Evolutionary conservation across 2,113 vertebrate species (phyloP), one percentile per base, ranked within the genome.

Genomic region (Hippocampus comes): DNA sequence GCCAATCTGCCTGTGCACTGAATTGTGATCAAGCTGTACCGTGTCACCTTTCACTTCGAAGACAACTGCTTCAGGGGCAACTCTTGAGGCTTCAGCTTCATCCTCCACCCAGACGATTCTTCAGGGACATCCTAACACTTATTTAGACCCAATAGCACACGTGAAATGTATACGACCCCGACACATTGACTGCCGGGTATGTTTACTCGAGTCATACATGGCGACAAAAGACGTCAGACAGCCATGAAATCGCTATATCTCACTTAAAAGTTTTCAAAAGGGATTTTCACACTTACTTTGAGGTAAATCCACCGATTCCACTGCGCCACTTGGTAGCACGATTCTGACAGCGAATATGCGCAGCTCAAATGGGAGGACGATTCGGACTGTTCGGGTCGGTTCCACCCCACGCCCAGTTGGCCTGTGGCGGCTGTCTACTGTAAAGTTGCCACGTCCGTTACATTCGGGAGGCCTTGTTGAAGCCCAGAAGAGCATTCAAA

Each of bases 381-480:
- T 74, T 65, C 38, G 73, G 74, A 79, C 25, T 73, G 63, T 49
- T 75, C 71, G 77, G 80, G 76, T 80, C 43, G 56, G 68, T 63
- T 66, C 71, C 72, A 48, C 43, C 81, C 86, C 87, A 91, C 90
- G 86, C 90, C 90, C 87, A 83, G 87, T 89, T 81, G 27, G 86
- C 82, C 84, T 74, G 84, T 84, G 83, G 82, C 77, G 61, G 67
- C 75, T 75, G 80, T 67, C 83, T 73, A 63, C 87, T 77, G 83
- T 82, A 89, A 91, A 91, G 89, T 91, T 91, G 89, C 87, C 87
- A 89, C 89, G 84, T 90, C 84, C 79, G 75, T 89, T 82, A 72
- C 67, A 74, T 82, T 48, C 64, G 68, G 77, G 56, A 69, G 67
- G 55, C 67, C 72, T 77, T 75, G 72, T 75, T 55, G 73, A 82